Percentiles rank a stretch among this genome's conserved stretches.
These are phyloP conservation scores for Stichodactyla helianthus DNA, from an alignment of 64 coral and sea anemone genomes.

Conservation along the genomic window DNA sequence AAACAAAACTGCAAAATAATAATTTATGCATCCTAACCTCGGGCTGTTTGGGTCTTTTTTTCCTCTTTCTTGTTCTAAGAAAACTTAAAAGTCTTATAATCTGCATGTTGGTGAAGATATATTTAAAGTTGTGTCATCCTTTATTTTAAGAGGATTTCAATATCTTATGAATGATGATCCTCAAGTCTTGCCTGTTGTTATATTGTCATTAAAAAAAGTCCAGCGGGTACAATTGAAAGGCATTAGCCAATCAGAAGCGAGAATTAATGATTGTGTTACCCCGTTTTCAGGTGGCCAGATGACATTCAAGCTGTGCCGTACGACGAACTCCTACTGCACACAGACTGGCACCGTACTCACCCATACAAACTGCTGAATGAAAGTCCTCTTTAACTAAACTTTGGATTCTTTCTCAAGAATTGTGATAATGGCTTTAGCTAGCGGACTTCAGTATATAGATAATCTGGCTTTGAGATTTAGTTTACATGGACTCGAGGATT, in stretches of 20 bases:
- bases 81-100: background rate
- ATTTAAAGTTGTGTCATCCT: slow-evolving; percentile 4
- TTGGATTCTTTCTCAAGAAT: background rate
- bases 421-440: slow-evolving; percentile 31
- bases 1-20: background rate
- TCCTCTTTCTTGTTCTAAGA: background rate
- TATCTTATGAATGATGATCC: slow-evolving; percentile 62
- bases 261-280: slow-evolving; percentile 48
- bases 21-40: background rate
- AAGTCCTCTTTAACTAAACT: background rate
- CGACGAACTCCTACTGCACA: background rate
- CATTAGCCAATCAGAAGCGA: slow-evolving; percentile 36
- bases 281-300: slow-evolving; percentile 58
- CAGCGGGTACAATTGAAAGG: slow-evolving; percentile 62
- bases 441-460: slow-evolving; percentile 48
- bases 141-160: slow-evolving; percentile 29
- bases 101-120: background rate
- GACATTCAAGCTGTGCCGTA: slow-evolving; percentile 44
- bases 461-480: slow-evolving; percentile 39
- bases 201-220: slow-evolving; percentile 51
- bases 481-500: slow-evolving; percentile 45
- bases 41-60: background rate
- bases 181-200: slow-evolving; percentile 37
- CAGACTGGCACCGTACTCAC: background rate
- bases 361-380: background rate